Conservation (phyloP, 2,888 invertebrate species). For the Ophion slaviceki region DNA sequence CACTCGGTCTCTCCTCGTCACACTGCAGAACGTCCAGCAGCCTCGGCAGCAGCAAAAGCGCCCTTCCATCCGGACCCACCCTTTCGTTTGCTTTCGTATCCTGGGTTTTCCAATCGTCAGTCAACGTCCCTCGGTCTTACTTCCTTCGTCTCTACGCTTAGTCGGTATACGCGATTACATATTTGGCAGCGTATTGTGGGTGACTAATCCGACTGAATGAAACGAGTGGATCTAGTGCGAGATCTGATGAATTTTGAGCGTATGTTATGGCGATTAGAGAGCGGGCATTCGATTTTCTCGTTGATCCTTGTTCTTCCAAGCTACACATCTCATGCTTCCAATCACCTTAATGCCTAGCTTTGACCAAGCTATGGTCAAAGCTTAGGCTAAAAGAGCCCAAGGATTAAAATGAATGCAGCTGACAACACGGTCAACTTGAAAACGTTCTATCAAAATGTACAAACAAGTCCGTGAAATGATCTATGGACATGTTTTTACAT, state of each 20-base stretch:
- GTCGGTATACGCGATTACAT: neutral
- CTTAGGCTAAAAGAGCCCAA: neutral
- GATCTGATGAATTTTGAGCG: too few species aligned
- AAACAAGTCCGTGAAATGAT: neutral
- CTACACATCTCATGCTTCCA: too few species aligned
- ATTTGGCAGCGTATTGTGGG: slow-evolving; percentile 5
- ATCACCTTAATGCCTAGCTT: too few species aligned
- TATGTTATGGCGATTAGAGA: too few species aligned
- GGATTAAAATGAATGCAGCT: neutral
- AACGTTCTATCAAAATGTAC: neutral
- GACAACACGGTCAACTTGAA: neutral
- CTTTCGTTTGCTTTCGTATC: slow-evolving; percentile 65
- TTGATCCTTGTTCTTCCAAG: too few species aligned
- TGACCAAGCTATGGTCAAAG: too few species aligned
- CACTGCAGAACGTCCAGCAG: slow-evolving; percentile 60
- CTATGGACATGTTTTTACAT: neutral
- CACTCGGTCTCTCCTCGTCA: slow-evolving; percentile 63
- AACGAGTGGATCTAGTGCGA: neutral
- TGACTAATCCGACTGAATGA: slow-evolving; percentile 22
- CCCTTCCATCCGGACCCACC: slow-evolving; percentile 55
- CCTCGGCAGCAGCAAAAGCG: slow-evolving; percentile 56
- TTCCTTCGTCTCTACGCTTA: slow-evolving; percentile 55
- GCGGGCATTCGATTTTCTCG: too few species aligned
- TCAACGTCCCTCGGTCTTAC: slow-evolving; percentile 65
- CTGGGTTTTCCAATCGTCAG: slow-evolving; percentile 70